Percentiles rank a stretch among this genome's conserved stretches.
These are phyloP conservation scores for Piprites chloris DNA, from an alignment of 2,113 vertebrate genomes.

Conservation along the genomic window DNA sequence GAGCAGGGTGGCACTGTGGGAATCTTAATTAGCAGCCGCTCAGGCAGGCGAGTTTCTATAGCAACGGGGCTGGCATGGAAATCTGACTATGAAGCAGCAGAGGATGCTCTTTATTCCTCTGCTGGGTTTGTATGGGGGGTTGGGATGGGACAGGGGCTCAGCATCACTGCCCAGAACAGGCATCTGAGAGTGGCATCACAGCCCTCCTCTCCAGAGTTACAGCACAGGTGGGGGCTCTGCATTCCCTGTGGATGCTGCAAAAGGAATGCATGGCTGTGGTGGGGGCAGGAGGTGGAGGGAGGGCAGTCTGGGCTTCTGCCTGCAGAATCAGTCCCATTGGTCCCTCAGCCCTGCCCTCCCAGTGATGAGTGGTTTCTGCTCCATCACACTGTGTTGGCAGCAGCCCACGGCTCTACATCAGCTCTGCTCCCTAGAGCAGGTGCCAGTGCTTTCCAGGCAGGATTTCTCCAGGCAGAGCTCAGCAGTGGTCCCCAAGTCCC, in stretches of 20 bases:
- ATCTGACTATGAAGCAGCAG: neutral
- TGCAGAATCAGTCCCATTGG: accelerated
- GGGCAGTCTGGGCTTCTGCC: neutral
- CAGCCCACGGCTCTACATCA: neutral
- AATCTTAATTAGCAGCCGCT: conserved; percentile 41
- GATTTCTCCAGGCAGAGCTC: neutral
- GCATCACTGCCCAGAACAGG: neutral
- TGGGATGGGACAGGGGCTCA: neutral
- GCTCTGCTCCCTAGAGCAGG: neutral
- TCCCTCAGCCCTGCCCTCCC: neutral
- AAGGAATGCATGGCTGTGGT: accelerated
- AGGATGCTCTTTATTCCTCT: conserved; percentile 40
- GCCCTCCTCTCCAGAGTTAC: accelerated
- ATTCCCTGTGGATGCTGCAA: accelerated
- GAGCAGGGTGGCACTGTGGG: conserved; percentile 33
- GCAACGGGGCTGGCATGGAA: neutral
- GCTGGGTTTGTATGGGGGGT: neutral
- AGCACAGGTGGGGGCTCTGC: accelerated
- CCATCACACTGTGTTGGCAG: neutral
- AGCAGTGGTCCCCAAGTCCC: neutral
- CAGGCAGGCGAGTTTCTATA: conserved; percentile 33
- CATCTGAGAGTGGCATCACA: neutral
- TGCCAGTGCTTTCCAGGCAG: neutral
- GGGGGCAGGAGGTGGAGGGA: neutral
- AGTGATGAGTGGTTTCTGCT: neutral